These are phyloP conservation scores for Leucosticte australis DNA, from an alignment of 2,113 vertebrate genomes.

Conservation along the genomic window DNA sequence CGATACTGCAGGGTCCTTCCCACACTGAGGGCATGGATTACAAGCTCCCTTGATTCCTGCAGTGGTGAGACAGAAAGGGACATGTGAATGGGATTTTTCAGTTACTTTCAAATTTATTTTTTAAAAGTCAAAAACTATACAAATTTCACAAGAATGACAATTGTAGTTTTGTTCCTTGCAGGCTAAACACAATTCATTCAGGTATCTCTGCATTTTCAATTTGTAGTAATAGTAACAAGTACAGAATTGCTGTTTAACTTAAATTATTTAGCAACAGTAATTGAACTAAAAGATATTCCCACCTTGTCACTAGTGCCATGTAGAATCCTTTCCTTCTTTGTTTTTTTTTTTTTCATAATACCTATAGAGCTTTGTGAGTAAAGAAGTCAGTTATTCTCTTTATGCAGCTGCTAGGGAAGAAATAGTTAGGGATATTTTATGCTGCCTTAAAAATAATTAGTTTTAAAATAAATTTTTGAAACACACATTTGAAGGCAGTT, in stretches of 20 bases:
- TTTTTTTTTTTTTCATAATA: neutral
- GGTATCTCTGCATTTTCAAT: neutral
- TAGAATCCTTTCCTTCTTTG: neutral
- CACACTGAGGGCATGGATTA: fast-evolving
- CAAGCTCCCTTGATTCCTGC: neutral
- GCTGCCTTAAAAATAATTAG: neutral
- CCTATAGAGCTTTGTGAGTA: neutral
- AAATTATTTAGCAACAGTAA: neutral
- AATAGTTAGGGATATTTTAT: neutral
- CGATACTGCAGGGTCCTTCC: neutral
- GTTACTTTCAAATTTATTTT: neutral
- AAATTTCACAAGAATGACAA: neutral
- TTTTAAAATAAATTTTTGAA: neutral
- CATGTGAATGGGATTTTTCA: neutral
- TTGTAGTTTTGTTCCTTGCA: neutral
- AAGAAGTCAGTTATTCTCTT: neutral
- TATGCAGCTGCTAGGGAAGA: neutral
- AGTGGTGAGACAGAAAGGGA: neutral
- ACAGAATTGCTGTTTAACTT: neutral
- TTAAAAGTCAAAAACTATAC: neutral
- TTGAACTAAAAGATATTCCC: neutral
- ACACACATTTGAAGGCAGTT: neutral
- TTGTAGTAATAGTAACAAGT: neutral
- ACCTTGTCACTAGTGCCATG: neutral
- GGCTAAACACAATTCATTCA: neutral